phyloP scores from a whole-genome alignment of 2,888 invertebrate genomes.

The Drosophila ezoana region DNA sequence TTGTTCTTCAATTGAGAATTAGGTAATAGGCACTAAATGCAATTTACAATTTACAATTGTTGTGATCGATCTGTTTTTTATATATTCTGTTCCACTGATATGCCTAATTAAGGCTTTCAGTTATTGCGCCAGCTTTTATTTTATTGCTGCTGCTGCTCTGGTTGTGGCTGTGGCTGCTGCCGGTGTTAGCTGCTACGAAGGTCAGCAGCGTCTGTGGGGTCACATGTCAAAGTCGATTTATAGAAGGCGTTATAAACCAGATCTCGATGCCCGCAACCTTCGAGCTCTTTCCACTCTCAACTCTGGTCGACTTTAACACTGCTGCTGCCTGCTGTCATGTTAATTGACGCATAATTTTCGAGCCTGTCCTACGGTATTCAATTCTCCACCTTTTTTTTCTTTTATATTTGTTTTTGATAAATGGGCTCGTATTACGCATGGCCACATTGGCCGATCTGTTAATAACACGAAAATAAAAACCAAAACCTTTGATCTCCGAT shows the following conservation, averaged over 20 bases:
- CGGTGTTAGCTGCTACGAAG: conserved; percentile 53
- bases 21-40: conserved; percentile 35
- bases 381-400: conserved; percentile 21
- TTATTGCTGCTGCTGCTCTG: conserved; percentile 23
- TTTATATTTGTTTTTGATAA: conserved; percentile 57
- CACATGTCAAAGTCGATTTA: conserved; percentile 68
- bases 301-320: conserved; percentile 24
- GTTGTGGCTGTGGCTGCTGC: conserved; percentile 21
- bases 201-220: conserved; percentile 67
- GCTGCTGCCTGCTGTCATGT: conserved; percentile 52
- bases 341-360: conserved; percentile 74
- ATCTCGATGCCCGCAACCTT: conserved; percentile 54
- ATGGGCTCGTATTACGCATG: conserved; percentile 53
- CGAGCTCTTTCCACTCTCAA: conserved; percentile 23
- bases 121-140: conserved; percentile 26
- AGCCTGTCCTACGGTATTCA: conserved; percentile 58
- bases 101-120: conserved; percentile 48
- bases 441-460: conserved; percentile 39
- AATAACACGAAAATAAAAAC: conserved; percentile 10
- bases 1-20: conserved; percentile 25
- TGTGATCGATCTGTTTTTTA: conserved; percentile 59
- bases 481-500: conserved; percentile 41
- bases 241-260: conserved; percentile 55
- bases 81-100: conserved; percentile 22
- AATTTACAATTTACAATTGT: conserved; percentile 43